Conservation (phyloP, 1,140 invertebrate genomes). For the Lepidurus couesii region DNA sequence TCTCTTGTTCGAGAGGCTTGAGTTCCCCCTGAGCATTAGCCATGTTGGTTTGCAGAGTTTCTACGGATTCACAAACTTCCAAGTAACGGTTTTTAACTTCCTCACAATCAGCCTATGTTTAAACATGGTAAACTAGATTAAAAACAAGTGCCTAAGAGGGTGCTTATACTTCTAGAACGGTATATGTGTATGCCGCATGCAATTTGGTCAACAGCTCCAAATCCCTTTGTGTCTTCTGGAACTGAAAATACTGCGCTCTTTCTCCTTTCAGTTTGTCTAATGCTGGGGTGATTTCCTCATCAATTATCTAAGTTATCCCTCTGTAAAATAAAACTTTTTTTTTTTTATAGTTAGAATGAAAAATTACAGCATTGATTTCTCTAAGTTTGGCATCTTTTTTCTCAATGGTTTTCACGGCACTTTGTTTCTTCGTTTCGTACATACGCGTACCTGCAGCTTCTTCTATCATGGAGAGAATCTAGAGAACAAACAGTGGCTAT, state of each 20-base stretch:
- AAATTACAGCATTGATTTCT: conserved; percentile 73
- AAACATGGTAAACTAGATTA: conserved; percentile 35
- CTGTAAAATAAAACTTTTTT: background rate
- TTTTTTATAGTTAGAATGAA: background rate
- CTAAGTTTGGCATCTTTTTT: conserved; percentile 89
- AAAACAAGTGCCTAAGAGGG: conserved; percentile 19
- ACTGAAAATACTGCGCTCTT: conserved; percentile 76
- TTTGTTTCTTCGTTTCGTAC: conserved; percentile 91
- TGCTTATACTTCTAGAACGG: conserved; percentile 50
- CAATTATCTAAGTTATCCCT: conserved; percentile 59
- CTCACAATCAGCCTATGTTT: conserved; percentile 42
- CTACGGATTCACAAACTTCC: conserved; percentile 38
- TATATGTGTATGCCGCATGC: conserved; percentile 68
- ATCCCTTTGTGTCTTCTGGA: conserved; percentile 77
- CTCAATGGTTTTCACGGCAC: conserved; percentile 78
- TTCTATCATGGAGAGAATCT: conserved; percentile 86
- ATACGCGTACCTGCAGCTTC: conserved; percentile 97
- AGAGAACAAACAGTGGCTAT: conserved; percentile 56
- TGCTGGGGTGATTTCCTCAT: conserved; percentile 82
- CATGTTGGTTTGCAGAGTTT: conserved; percentile 36
- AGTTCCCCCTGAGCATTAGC: conserved; percentile 45
- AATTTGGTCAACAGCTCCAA: conserved; percentile 75
- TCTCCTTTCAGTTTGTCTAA: conserved; percentile 81
- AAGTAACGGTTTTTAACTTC: conserved; percentile 50
- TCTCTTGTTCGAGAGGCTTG: conserved; percentile 44